phyloP scores from a whole-genome alignment of 1,140 invertebrate species.

The Pogonognathellus flavescens region DNA sequence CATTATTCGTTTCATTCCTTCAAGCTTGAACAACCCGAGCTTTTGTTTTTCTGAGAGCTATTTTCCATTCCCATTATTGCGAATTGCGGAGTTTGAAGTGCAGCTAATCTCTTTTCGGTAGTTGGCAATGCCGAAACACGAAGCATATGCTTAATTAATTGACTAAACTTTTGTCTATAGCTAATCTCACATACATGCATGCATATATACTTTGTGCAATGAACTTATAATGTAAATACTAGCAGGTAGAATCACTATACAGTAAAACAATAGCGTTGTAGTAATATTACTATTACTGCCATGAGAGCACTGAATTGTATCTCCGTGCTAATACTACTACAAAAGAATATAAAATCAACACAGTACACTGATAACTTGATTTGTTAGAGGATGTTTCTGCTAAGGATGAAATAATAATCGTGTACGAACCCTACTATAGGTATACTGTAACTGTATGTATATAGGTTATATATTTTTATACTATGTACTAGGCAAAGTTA shows the following conservation, averaged over 20 bases:
- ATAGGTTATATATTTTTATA: too few relatives aligned
- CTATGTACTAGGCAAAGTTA: too few relatives aligned
- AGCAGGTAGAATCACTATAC: background rate
- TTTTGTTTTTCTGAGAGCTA: constrained; percentile 46
- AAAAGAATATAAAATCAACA: too few relatives aligned
- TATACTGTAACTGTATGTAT: too few relatives aligned
- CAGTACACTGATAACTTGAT: too few relatives aligned
- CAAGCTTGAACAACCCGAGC: constrained; percentile 33
- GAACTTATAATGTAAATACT: background rate
- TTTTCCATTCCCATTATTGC: constrained; percentile 48
- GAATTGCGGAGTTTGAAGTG: constrained; percentile 46
- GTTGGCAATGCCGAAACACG: constrained; percentile 38
- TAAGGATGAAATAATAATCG: too few relatives aligned
- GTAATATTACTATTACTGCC: too few relatives aligned
- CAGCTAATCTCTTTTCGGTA: constrained; percentile 38
- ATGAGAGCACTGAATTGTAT: too few relatives aligned
- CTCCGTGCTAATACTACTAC: too few relatives aligned
- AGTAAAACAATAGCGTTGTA: too few relatives aligned
- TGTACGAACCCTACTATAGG: too few relatives aligned
- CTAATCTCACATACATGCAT: constrained; percentile 2
- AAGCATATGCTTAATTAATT: constrained; percentile 47
- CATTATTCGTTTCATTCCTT: constrained; percentile 36
- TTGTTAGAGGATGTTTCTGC: too few relatives aligned
- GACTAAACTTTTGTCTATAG: constrained; percentile 40
- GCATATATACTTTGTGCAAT: background rate